Percentiles rank a stretch among this genome's conserved stretches.
These are phyloP conservation scores for Papilio protenor DNA, from an alignment of 2,888 invertebrate species.

Conservation along the genomic window DNA sequence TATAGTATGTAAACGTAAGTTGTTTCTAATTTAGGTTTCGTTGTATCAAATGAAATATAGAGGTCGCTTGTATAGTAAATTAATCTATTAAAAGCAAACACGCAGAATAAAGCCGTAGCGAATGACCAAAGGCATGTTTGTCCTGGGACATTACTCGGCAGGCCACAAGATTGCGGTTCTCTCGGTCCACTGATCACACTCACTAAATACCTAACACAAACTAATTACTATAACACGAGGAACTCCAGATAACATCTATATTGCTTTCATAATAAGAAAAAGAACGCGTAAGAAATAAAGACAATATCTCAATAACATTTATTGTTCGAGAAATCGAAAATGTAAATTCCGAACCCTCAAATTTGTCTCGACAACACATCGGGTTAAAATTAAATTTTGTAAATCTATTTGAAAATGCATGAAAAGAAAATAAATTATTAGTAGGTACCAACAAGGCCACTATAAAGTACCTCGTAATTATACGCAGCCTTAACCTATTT, in stretches of 20 bases:
- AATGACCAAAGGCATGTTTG: slow-evolving; percentile 42
- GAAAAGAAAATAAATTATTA: neutral
- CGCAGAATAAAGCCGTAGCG: slow-evolving; percentile 28
- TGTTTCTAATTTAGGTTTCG: neutral
- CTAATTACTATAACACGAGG: slow-evolving; percentile 26
- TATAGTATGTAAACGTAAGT: neutral
- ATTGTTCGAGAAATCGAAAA: no score
- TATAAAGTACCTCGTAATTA: slow-evolving; percentile 15
- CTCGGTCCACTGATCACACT: slow-evolving; percentile 47
- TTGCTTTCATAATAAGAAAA: neutral
- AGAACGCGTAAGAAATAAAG: neutral
- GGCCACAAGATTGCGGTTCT: slow-evolving; percentile 58
- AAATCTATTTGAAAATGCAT: no score
- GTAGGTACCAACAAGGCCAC: neutral
- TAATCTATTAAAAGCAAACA: slow-evolving; percentile 29
- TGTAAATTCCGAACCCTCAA: no score
- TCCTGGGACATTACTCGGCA: slow-evolving; percentile 60
- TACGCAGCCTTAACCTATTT: slow-evolving; percentile 4
- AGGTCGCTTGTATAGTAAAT: neutral
- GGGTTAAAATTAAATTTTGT: neutral
- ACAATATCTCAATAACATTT: no score
- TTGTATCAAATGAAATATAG: neutral
- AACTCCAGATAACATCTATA: slow-evolving; percentile 16
- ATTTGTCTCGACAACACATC: neutral
- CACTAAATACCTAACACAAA: slow-evolving; percentile 38